phyloP scores from a whole-genome alignment of 2,888 invertebrate species.

The Acanthosepion esculentum region DNA sequence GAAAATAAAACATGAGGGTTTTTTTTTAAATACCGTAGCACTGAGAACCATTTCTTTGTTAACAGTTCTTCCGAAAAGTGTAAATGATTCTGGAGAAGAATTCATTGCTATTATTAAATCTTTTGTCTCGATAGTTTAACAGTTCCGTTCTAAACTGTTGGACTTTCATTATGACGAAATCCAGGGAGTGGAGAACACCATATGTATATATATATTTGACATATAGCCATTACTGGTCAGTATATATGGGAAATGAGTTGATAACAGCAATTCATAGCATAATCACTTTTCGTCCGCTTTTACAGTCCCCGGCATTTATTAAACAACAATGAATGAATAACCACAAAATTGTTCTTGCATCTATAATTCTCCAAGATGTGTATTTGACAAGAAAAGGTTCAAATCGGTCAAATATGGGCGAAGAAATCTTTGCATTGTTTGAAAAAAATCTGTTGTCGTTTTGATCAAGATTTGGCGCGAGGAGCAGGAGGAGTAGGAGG shows the following conservation, averaged over 20 bases:
- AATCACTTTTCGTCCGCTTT: not conserved
- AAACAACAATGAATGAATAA: not conserved
- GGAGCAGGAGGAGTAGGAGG: not conserved
- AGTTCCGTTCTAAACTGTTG: too few species aligned
- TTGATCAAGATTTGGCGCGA: not conserved
- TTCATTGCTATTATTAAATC: too few species aligned
- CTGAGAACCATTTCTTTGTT: too few species aligned
- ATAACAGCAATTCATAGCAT: not conserved
- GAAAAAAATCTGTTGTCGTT: not conserved
- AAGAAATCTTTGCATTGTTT: not conserved
- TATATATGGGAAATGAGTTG: not conserved
- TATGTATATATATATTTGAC: not conserved
- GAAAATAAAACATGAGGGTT: too few species aligned
- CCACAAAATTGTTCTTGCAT: not conserved
- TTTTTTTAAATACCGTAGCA: too few species aligned
- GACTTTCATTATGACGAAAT: too few species aligned
- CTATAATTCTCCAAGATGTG: not conserved
- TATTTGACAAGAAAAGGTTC: conserved; percentile 33
- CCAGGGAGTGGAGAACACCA: too few species aligned
- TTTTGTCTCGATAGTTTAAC: too few species aligned
- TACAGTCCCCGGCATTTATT: not conserved
- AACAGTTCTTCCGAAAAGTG: too few species aligned
- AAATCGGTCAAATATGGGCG: not conserved
- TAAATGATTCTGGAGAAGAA: too few species aligned
- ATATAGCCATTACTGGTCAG: not conserved